Evolutionary conservation across 1,140 invertebrate genomes (phyloP), one percentile per base, ranked within the genome.

Genomic region (Harpegnathos saltator): DNA sequence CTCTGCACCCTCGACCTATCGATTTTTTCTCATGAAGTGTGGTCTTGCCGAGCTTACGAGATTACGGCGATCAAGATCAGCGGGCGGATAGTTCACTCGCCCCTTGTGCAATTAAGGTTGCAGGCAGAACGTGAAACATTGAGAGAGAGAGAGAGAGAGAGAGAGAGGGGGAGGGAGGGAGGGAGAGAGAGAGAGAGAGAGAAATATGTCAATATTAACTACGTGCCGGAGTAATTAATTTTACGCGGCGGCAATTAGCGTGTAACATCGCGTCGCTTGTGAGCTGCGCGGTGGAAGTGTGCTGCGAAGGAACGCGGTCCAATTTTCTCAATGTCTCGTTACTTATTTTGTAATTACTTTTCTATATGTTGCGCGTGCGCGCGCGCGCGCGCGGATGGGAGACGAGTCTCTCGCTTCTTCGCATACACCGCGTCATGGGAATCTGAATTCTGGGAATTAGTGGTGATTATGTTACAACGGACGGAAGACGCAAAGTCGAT

Each of bases 401-500:
- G 44, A 77, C 14, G n/a, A 24, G 52, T 15, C 24, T 26, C 19
- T 59, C 33, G 17, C n/a, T 9, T 59, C 48, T 33, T 56, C n/a
- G 52, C 52, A 69, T 12, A 68, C 17, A 19, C 29, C 29, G 61
- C 29, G 29, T 33, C 29, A 44, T 44, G 38, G 38, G 38, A 44
- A 44, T 44, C 38, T 17, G 50, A 15, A 68, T 33, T 69, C 75
- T 69, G 44, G 58, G 56, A 74, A 82, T 73, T 74, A 62, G 44
- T 61, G 38, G 29, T 17, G 54, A 72, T 81, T 73, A 73, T 26
- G 44, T 52, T 61, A 81, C 56, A 62, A 84, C 69, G 38, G 22
- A 58, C 62, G 63, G 74, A 80, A 71, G 83, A 66, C 62, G 82
- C 63, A 52, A n/a, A 73, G 65, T 85, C 72, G 80, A 86, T 86